These are phyloP conservation scores for Coecobrya sp. DNA, from an alignment of 2,888 invertebrate genomes.

Conservation along the genomic window DNA sequence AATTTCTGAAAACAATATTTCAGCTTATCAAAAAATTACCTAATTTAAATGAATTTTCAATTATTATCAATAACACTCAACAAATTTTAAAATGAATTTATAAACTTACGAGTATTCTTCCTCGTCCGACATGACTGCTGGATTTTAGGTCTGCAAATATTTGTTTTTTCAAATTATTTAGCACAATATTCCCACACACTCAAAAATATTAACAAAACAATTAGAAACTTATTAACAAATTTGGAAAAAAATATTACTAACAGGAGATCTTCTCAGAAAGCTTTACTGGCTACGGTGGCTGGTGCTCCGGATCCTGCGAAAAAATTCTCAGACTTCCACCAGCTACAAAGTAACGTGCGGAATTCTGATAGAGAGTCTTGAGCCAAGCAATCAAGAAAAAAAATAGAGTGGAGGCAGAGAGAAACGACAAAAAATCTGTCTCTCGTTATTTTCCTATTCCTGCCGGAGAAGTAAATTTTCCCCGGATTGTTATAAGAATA, in stretches of 20 bases:
- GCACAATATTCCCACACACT: slow-evolving; percentile 6
- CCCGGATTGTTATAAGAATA: slow-evolving; percentile 82
- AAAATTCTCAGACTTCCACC: slow-evolving; percentile 82
- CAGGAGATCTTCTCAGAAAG: slow-evolving; percentile 75
- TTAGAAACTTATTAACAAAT: background rate
- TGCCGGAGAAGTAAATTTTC: slow-evolving; percentile 79
- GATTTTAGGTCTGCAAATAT: slow-evolving; percentile 73
- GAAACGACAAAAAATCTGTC: slow-evolving; percentile 53
- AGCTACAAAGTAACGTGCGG: slow-evolving; percentile 79
- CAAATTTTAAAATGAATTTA: no score
- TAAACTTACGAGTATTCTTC: slow-evolving; percentile 84
- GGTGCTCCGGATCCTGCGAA: slow-evolving; percentile 49
- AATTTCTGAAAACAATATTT: no score
- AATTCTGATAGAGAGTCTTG: slow-evolving; percentile 81
- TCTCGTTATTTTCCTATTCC: slow-evolving; percentile 44
- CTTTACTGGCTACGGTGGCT: slow-evolving; percentile 49
- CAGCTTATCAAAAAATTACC: no score
- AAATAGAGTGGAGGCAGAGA: slow-evolving; percentile 31
- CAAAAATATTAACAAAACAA: slow-evolving; percentile 8
- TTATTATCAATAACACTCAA: no score
- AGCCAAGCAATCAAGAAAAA: slow-evolving; percentile 79
- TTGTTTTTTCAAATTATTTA: slow-evolving; percentile 21
- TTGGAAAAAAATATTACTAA: slow-evolving; percentile 65
- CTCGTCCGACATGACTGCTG: slow-evolving; percentile 84
- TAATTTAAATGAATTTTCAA: no score